These are phyloP conservation scores for Hydropsyche betteni DNA, from an alignment of 2,888 invertebrate species.

Conservation along the genomic window DNA sequence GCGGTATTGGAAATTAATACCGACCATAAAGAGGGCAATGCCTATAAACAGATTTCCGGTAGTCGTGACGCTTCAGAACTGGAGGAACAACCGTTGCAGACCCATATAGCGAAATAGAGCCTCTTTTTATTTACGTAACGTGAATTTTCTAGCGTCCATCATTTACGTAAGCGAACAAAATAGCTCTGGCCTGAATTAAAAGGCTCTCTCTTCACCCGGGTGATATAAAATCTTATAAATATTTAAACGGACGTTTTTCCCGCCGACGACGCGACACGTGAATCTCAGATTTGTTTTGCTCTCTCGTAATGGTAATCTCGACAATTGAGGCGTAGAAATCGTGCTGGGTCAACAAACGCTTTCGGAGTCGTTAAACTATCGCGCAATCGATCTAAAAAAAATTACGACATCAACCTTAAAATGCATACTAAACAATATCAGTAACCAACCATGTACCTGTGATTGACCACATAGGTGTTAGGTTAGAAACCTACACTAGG, in stretches of 20 bases:
- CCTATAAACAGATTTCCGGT: constrained; percentile 40
- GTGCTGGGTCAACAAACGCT: constrained; percentile 29
- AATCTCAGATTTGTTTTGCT: constrained; percentile 10
- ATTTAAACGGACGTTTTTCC: background rate
- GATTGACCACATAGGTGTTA: too few species aligned
- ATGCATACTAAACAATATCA: too few species aligned
- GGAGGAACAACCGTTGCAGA: constrained; percentile 28
- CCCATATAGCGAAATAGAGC: too few species aligned
- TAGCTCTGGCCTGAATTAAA: constrained; percentile 4
- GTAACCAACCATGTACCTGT: too few species aligned
- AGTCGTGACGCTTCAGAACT: constrained; percentile 30
- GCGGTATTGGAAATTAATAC: constrained; percentile 32
- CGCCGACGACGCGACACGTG: background rate
- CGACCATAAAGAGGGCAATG: constrained; percentile 37
- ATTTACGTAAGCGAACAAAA: background rate
- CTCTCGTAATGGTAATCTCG: constrained; percentile 7
- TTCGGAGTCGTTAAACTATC: constrained; percentile 25
- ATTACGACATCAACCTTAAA: too few species aligned
- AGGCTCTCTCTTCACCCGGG: background rate
- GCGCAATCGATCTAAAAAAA: background rate
- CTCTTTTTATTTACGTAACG: background rate
- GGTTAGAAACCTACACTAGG: too few species aligned
- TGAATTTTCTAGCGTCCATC: background rate
- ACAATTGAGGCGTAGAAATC: constrained; percentile 31
- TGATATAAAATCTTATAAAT: background rate